phyloP scores from a whole-genome alignment of 2,888 invertebrate species.

The Ochlodes sylvanus region DNA sequence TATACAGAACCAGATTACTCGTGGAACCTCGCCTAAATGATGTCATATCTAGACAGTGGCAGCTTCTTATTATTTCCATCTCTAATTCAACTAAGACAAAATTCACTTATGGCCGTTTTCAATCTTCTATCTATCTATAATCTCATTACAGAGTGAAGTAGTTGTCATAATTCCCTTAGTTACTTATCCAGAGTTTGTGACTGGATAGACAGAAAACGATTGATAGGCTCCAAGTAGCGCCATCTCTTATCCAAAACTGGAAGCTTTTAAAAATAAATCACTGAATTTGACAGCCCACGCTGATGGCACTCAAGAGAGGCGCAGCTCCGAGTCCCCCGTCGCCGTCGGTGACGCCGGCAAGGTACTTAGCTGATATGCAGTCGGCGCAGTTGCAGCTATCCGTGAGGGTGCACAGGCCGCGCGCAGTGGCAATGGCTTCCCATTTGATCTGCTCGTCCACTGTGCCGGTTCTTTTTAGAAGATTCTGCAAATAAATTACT shows the following conservation, averaged over 20 bases:
- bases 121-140: too few species aligned
- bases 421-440: slow-evolving; percentile 77
- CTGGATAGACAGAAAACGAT: too few species aligned
- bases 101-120: too few species aligned
- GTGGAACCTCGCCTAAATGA: too few species aligned
- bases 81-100: too few species aligned
- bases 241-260: not conserved
- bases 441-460: slow-evolving; percentile 76
- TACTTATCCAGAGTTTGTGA: too few species aligned
- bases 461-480: slow-evolving; percentile 66
- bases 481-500: slow-evolving; percentile 57
- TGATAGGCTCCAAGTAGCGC: too few species aligned
- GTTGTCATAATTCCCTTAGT: too few species aligned
- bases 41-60: too few species aligned
- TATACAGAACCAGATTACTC: too few species aligned
- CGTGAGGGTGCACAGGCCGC: slow-evolving; percentile 73
- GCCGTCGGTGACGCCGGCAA: slow-evolving; percentile 65
- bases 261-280: not conserved
- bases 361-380: slow-evolving; percentile 63
- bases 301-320: slow-evolving; percentile 68
- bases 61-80: too few species aligned
- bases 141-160: too few species aligned
- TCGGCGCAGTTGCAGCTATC: slow-evolving; percentile 72
- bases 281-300: slow-evolving; percentile 43
- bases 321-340: slow-evolving; percentile 73